Percentiles rank a stretch among this genome's conserved stretches.
phyloP scores from a whole-genome alignment of 2,888 invertebrate species.

The Coremacera marginata region DNA sequence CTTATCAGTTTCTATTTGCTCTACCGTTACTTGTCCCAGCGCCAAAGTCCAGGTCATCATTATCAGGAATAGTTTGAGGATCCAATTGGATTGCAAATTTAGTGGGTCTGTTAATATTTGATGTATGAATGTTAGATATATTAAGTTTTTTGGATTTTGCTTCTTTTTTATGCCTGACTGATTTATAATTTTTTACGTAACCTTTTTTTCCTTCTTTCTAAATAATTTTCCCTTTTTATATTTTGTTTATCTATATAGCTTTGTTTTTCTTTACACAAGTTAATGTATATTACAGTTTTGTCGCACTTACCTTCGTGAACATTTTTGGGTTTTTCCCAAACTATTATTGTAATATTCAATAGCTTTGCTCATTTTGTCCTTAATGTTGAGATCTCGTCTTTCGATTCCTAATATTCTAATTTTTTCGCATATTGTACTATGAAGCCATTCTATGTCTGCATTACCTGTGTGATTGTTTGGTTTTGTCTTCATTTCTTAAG shows the following conservation, averaged over 20 bases:
- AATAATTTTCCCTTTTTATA: slow-evolving; percentile 25
- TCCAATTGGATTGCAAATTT: slow-evolving; percentile 35
- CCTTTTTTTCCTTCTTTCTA: not conserved
- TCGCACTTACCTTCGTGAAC: not conserved
- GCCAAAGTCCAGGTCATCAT: no score
- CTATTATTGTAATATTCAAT: slow-evolving; percentile 40
- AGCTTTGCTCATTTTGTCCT: slow-evolving; percentile 11
- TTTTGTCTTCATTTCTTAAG: slow-evolving; percentile 28
- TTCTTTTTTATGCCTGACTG: slow-evolving; percentile 25
- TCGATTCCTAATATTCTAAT: no score
- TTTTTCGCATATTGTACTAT: no score
- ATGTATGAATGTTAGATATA: slow-evolving; percentile 26
- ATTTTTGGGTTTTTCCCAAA: not conserved
- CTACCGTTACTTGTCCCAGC: no score
- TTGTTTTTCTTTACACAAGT: not conserved
- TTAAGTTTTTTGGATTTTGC: slow-evolving; percentile 22
- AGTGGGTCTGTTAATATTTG: slow-evolving; percentile 31
- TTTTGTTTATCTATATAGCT: not conserved
- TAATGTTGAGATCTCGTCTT: not conserved
- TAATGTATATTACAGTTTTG: not conserved
- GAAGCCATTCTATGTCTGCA: no score
- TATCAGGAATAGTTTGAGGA: no score
- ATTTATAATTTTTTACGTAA: slow-evolving; percentile 37
- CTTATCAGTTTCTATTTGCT: no score
- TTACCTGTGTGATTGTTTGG: slow-evolving; percentile 42